These are phyloP conservation scores for Diloba caeruleocephala DNA, from an alignment of 2,888 invertebrate species.

Conservation along the genomic window DNA sequence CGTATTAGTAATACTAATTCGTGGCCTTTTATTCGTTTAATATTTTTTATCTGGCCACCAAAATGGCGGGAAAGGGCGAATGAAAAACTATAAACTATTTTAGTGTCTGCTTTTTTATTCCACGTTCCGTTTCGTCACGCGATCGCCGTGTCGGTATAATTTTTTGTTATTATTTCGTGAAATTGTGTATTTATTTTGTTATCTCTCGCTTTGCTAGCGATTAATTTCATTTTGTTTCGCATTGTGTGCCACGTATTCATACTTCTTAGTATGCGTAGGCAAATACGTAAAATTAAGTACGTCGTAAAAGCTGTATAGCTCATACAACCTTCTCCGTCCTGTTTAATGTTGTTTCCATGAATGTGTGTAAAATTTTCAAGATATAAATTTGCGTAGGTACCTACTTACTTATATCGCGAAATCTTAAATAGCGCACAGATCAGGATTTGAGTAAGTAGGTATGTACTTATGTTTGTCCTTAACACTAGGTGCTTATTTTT, in stretches of 20 bases:
- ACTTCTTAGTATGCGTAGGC: conserved; percentile 27
- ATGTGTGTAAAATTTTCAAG: not conserved
- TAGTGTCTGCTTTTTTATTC: conserved; percentile 51
- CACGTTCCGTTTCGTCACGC: conserved; percentile 56
- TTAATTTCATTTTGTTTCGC: conserved; percentile 55
- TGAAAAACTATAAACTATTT: conserved; percentile 44
- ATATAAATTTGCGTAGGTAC: conserved; percentile 1
- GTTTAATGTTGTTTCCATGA: conserved; percentile 11
- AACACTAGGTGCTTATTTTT: too few species aligned
- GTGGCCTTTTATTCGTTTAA: too few species aligned
- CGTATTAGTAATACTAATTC: too few species aligned
- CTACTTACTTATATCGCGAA: too few species aligned
- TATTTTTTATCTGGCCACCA: conserved; percentile 17
- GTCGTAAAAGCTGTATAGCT: conserved; percentile 1
- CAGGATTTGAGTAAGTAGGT: too few species aligned
- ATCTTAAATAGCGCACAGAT: too few species aligned
- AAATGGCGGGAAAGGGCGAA: conserved; percentile 45
- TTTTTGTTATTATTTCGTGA: conserved; percentile 51
- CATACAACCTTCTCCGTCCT: too few species aligned
- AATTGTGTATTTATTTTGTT: conserved; percentile 54
- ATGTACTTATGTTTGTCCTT: too few species aligned
- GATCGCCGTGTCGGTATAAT: conserved; percentile 51
- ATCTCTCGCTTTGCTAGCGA: conserved; percentile 49
- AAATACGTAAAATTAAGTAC: conserved; percentile 39
- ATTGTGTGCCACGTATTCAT: conserved; percentile 32